These are phyloP conservation scores for Euplexia lucipara DNA, from an alignment of 2,888 invertebrate species.

Conservation along the genomic window DNA sequence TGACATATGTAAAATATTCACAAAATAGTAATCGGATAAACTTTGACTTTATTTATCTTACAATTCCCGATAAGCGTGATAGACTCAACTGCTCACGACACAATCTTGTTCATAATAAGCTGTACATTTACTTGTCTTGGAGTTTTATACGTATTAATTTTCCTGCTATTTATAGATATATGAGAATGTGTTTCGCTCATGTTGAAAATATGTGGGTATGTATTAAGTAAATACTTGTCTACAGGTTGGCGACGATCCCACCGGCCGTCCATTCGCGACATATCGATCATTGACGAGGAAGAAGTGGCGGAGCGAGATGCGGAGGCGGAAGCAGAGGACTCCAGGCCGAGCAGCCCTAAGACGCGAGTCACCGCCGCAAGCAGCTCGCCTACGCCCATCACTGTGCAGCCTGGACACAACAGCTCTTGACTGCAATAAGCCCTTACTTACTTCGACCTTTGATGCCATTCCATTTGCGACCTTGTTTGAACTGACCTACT, in stretches of 20 bases:
- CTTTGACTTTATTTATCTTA: constrained; percentile 75
- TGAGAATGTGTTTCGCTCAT: constrained; percentile 4
- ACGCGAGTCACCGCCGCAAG: constrained; percentile 71
- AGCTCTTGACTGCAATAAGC: constrained; percentile 71
- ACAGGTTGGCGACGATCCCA: constrained; percentile 95
- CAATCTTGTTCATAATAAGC: constrained; percentile 49
- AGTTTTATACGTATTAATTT: constrained; percentile 45
- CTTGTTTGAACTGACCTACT: constrained; percentile 35
- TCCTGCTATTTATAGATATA: constrained; percentile 35
- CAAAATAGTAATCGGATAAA: constrained; percentile 65
- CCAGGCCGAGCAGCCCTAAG: constrained; percentile 69
- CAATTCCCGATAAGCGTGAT: constrained; percentile 60
- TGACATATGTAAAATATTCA: constrained; percentile 40
- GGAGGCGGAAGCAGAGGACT: constrained; percentile 76
- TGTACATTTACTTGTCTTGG: constrained; percentile 10
- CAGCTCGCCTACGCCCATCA: constrained; percentile 84
- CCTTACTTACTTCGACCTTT: constrained; percentile 23
- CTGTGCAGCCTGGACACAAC: constrained; percentile 84
- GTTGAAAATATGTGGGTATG: constrained; percentile 1
- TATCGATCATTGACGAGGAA: constrained; percentile 96
- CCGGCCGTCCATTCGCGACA: constrained; percentile 96
- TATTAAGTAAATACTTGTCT: constrained; percentile 28
- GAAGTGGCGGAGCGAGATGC: constrained; percentile 92
- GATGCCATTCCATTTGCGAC: constrained; percentile 47
- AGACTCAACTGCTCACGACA: constrained; percentile 46